phyloP scores from a whole-genome alignment of 2,113 vertebrate genomes.

The Poeciliopsis prolifica region DNA sequence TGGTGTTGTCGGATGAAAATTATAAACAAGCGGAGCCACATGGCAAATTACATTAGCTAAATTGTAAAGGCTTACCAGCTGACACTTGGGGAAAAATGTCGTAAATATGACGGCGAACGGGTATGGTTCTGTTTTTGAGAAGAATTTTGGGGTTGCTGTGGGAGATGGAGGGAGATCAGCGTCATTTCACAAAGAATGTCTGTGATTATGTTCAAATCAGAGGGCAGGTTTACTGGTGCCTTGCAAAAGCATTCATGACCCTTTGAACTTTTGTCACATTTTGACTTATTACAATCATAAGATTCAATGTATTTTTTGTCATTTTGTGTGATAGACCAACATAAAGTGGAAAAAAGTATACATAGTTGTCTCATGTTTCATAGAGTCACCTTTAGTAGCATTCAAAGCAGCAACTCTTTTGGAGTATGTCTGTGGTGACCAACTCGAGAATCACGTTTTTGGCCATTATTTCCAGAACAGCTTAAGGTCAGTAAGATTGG shows the following conservation, averaged over 20 bases:
- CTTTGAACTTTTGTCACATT: too few species aligned
- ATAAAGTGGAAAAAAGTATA: too few species aligned
- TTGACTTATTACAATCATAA: too few species aligned
- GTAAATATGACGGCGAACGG: conserved; percentile 28
- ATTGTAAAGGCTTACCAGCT: conserved; percentile 29
- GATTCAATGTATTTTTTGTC: too few species aligned
- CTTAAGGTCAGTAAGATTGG: too few species aligned
- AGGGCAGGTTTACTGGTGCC: too few species aligned
- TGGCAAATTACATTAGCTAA: conserved; percentile 28
- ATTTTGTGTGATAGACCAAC: too few species aligned
- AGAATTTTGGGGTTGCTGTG: conserved; percentile 14
- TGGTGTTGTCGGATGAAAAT: conserved; percentile 26
- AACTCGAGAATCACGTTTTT: too few species aligned
- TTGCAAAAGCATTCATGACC: too few species aligned
- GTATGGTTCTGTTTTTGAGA: conserved; percentile 34
- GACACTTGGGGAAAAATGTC: conserved; percentile 21
- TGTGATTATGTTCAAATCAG: conserved; percentile 19
- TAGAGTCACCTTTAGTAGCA: background rate
- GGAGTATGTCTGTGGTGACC: too few species aligned
- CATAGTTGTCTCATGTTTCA: background rate
- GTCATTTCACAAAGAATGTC: conserved; percentile 30
- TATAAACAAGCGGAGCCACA: conserved; percentile 45
- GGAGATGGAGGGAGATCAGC: conserved; percentile 8
- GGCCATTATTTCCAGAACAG: too few species aligned
- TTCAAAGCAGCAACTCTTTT: background rate